Evolutionary conservation across 2,113 vertebrate genomes (phyloP), one percentile per base, ranked within the genome.

Genomic region (Mustela lutreola): DNA sequence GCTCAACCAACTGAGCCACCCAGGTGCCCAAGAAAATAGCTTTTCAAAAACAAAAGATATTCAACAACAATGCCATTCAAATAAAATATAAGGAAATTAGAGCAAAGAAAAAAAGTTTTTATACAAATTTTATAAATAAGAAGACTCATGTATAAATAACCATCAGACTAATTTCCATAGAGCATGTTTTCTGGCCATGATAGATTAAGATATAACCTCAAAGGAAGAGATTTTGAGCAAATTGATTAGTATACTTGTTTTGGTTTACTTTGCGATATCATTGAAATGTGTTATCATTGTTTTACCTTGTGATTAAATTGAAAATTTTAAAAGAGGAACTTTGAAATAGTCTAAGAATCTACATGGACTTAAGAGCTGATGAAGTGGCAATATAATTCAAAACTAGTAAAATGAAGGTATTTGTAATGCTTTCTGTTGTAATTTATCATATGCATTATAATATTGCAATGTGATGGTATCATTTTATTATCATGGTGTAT

Each of bases 21-120:
- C 39, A 39, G 39, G 39, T 4, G 39, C 39, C 39, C 3, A 3
- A 39, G 39, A 39, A 39, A 39, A 39, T 10, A 62, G 5, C 28
- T 90, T 48, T 90, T 94, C 15, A 89, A 84, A 89, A 85, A 85
- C 33, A 53, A 93, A 96, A 89, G 19, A 8, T 93, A 62, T 89
- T 93, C 67, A 90, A 93, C 24, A 85, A 89, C 50, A 87, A 39
- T 84, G 62, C 10, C 71, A 71, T 56, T 85, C 16, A 14, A 76
- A 91, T 58, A 62, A 90, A 71, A 62, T 45, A 62, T 56, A 31
- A 50, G 45, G 62, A 62, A 62, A 79, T 90, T 90, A 85, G 42
- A 85, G 60, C 18, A 70, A 93, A 42, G 71, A 85, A 96, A 89
- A 83, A 76, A 92, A 31, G 28, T 2, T 58, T 78, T 79, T 70